Conservation (phyloP, 2,888 invertebrate genomes). For the Elysia crispata region DNA sequence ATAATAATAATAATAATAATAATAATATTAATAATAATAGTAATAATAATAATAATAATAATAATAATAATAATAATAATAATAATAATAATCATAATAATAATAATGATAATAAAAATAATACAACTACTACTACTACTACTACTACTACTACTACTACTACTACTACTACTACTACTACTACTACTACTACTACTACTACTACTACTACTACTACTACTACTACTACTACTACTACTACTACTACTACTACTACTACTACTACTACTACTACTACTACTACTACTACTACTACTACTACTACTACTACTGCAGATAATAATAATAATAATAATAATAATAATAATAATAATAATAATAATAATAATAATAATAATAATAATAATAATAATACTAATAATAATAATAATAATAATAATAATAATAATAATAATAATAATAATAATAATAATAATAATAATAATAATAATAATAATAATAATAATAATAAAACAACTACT, state of each 20-base stretch:
- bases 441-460: neutral
- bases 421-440: neutral
- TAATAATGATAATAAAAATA: no score
- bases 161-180: constrained; percentile 1
- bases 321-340: no score
- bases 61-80: constrained; percentile 13
- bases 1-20: no score
- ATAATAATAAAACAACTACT: no score
- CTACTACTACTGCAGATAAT: no score
- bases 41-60: neutral
- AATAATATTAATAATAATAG: neutral
- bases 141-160: constrained; percentile 28
- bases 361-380: no score
- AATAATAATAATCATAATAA: no score
- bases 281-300: constrained; percentile 12
- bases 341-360: no score
- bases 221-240: constrained; percentile 28
- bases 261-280: constrained; percentile 17
- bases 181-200: constrained; percentile 25
- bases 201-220: constrained; percentile 25
- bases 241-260: constrained; percentile 15
- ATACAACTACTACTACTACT: constrained; percentile 28
- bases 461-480: constrained; percentile 3
- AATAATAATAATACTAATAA: no score
- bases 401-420: no score